These are phyloP conservation scores for Seriola rivoliana DNA, from an alignment of 2,113 vertebrate species.

Conservation along the genomic window DNA sequence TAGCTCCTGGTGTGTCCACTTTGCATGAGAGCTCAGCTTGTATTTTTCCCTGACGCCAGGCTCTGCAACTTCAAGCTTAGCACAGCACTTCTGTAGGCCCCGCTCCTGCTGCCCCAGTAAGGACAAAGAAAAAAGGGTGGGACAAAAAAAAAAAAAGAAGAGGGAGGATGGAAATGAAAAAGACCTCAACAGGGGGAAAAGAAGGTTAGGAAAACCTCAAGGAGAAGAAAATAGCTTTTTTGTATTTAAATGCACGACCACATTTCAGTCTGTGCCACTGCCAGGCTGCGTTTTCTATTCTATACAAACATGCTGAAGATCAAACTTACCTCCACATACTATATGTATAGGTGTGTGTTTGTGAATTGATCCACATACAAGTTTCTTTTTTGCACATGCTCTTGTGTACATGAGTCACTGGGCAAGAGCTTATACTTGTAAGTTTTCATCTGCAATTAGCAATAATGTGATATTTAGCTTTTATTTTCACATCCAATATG, in stretches of 20 bases:
- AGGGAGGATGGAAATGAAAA: constrained; percentile 68
- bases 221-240: constrained; percentile 71
- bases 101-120: constrained; percentile 63
- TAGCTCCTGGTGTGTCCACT: constrained; percentile 67
- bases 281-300: constrained; percentile 39
- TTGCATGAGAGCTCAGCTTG: constrained; percentile 63
- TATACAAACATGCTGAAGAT: constrained; percentile 42
- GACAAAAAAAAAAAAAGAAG: constrained; percentile 52
- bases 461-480: not conserved
- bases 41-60: constrained; percentile 66
- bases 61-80: constrained; percentile 70
- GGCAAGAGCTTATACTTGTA: not conserved
- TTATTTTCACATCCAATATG: not conserved
- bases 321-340: constrained; percentile 33
- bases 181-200: constrained; percentile 71
- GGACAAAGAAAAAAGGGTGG: constrained; percentile 80
- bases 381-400: not conserved
- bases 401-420: not conserved
- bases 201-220: constrained; percentile 73
- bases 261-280: constrained; percentile 41
- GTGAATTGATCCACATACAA: not conserved
- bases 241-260: constrained; percentile 59
- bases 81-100: constrained; percentile 71
- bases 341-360: constrained; percentile 14
- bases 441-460: not conserved